Conservation (phyloP, 2,888 invertebrate species). For the Chalcosyrphus nemorum region DNA sequence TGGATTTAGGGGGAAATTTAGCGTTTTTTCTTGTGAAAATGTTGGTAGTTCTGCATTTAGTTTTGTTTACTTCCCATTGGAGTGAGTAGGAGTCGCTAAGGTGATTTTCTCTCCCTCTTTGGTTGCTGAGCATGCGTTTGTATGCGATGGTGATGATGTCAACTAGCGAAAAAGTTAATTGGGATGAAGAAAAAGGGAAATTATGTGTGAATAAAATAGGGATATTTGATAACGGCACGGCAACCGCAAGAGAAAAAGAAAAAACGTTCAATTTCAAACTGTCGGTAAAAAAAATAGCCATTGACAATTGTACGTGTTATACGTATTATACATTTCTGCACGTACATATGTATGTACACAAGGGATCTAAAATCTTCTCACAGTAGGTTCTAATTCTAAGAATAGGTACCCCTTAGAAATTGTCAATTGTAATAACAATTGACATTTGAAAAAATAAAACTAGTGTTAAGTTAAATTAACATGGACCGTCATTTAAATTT, state of each 20-base stretch:
- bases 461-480: no score
- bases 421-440: no score
- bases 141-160: conserved; percentile 47
- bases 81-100: not conserved
- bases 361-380: no score
- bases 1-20: conserved; percentile 25
- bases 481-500: no score
- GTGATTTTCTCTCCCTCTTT: not conserved
- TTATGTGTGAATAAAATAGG: not conserved
- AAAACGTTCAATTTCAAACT: not conserved
- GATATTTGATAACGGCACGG: not conserved
- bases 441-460: no score
- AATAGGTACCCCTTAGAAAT: no score
- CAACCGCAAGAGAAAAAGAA: not conserved
- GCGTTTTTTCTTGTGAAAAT: not conserved
- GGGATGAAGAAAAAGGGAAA: not conserved
- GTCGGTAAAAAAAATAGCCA: no score
- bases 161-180: conserved; percentile 7
- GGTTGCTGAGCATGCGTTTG: not conserved
- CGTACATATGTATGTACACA: no score
- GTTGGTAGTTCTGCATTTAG: conserved; percentile 2
- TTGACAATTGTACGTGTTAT: no score
- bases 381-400: no score
- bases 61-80: conserved; percentile 43
- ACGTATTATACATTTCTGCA: no score